phyloP scores from a whole-genome alignment of 2,113 vertebrate species.

The Triplophysa dalaica region DNA sequence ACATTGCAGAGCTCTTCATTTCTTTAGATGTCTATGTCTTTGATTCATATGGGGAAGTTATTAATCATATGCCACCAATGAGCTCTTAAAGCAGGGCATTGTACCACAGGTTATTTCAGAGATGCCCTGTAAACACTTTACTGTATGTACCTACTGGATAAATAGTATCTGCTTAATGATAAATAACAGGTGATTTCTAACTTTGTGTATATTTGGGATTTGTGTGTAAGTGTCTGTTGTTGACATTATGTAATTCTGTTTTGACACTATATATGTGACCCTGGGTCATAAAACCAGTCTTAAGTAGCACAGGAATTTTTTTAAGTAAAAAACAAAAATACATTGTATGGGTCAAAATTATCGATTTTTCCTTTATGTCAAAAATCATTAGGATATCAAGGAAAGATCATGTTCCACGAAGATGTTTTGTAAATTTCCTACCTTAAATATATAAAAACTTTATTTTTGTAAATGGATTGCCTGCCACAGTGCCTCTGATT shows the following conservation, averaged over 20 bases:
- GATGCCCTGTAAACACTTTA: not conserved
- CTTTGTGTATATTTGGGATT: not conserved
- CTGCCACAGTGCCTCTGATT: no score
- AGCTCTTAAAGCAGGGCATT: not conserved
- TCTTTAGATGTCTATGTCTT: not conserved
- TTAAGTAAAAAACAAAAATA: no score
- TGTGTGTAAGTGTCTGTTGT: not conserved
- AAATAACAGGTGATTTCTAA: not conserved
- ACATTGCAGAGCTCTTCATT: not conserved
- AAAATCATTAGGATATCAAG: no score
- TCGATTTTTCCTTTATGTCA: no score
- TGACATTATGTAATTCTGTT: not conserved
- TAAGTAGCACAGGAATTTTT: no score
- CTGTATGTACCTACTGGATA: not conserved
- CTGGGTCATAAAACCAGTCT: no score
- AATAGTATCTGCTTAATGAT: not conserved
- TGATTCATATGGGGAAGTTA: not conserved
- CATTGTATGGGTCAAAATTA: no score
- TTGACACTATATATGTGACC: no score
- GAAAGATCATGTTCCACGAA: no score
- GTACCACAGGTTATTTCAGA: constrained; percentile 5
- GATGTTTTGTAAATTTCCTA: no score
- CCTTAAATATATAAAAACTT: no score
- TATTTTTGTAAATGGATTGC: no score
- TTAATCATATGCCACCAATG: constrained; percentile 2